Evolutionary conservation across 2,797 vertebrate genomes (phyloP).

Genomic region (Darevskia nairensis): DNA sequence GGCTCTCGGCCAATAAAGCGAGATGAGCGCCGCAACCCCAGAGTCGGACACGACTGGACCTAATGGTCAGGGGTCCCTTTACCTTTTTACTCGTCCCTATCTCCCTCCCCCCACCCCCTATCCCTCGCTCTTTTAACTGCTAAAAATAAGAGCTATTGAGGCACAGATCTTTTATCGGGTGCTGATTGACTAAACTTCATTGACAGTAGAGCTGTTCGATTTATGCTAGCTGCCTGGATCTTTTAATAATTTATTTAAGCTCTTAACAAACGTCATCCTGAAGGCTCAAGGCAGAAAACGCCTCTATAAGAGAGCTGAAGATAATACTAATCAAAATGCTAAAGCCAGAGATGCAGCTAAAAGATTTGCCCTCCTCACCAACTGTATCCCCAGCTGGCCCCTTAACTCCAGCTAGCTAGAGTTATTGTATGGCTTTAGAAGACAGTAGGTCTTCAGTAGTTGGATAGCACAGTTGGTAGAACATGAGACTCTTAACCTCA

Average conservation of each 20-base stretch:
- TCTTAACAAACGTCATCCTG: constrained; percentile 3
- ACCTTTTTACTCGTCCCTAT: background rate
- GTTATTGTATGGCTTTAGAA: background rate
- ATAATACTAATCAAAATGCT: constrained; percentile 5
- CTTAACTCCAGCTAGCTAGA: background rate
- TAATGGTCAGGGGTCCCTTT: too few species aligned
- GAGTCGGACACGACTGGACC: too few species aligned
- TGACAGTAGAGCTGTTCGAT: background rate
- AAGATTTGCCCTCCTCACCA: background rate
- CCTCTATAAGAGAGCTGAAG: constrained; percentile 13
- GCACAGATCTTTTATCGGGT: background rate
- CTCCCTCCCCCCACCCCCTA: too few species aligned
- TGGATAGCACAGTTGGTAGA: too few species aligned
- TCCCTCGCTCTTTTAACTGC: background rate
- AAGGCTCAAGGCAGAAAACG: constrained; percentile 1
- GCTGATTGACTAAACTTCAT: background rate
- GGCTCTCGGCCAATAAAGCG: too few species aligned
- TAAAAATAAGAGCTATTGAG: background rate
- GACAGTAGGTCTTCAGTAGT: background rate
- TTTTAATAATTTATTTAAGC: constrained; percentile 23
- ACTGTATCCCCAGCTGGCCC: background rate
- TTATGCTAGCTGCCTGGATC: background rate
- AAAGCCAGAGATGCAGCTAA: background rate
- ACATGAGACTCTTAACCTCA: too few species aligned
- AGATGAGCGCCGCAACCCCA: too few species aligned